Evolutionary conservation across 2,113 vertebrate species (phyloP).

Genomic region (Aplodontia rufa): DNA sequence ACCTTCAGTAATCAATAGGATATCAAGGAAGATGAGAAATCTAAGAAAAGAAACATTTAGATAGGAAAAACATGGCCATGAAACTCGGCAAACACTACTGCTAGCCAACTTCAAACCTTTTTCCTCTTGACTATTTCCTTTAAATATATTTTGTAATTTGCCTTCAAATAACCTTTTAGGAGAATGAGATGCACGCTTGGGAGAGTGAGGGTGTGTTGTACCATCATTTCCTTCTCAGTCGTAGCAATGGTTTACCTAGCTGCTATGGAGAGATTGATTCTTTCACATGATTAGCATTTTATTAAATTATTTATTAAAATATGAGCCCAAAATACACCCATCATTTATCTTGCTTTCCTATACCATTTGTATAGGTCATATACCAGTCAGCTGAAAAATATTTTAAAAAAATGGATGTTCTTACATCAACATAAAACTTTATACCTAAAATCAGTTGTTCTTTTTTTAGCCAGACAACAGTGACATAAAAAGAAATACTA

Average conservation of each 20-base stretch:
- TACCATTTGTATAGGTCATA: background rate
- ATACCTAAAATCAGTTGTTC: background rate
- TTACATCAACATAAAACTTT: background rate
- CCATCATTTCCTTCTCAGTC: background rate
- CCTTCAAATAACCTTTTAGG: background rate
- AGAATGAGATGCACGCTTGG: background rate
- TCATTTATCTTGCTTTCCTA: constrained; percentile 21
- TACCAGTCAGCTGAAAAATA: background rate
- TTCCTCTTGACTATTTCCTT: background rate
- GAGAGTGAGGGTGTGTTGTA: fast-evolving
- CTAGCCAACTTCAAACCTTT: background rate
- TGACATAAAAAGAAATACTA: background rate
- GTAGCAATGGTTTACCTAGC: background rate
- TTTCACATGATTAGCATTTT: background rate
- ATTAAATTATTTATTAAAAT: constrained; percentile 28
- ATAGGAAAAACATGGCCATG: background rate
- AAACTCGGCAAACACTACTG: background rate
- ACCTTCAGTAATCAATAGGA: background rate
- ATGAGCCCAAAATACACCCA: background rate
- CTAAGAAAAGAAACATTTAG: background rate
- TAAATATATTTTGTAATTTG: background rate
- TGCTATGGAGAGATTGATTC: background rate
- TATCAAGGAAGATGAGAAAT: background rate
- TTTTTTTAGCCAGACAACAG: background rate
- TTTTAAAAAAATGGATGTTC: background rate